phyloP scores from a whole-genome alignment of 2,113 vertebrate species.

The Saimiri boliviensis region DNA sequence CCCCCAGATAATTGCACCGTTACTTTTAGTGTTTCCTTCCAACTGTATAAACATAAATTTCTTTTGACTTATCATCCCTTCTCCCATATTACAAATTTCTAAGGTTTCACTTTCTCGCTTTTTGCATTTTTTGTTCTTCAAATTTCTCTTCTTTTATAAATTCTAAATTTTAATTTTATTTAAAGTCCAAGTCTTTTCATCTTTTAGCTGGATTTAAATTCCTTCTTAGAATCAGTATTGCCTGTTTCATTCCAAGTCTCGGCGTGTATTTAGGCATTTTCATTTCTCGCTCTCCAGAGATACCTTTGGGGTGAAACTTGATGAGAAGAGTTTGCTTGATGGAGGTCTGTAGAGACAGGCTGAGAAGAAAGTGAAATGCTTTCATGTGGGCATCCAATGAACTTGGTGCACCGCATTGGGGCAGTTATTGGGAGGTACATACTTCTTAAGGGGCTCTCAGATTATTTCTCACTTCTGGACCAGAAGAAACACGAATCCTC shows the following conservation, averaged over 20 bases:
- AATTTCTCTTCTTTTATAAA: not conserved
- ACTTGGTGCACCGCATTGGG: not conserved
- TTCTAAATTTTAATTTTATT: slow-evolving; percentile 48
- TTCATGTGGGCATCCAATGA: not conserved
- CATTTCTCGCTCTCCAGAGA: not conserved
- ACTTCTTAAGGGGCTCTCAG: not conserved
- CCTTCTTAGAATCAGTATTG: not conserved
- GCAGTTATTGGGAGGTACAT: not conserved
- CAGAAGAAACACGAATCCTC: not conserved
- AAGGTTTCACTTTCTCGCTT: not conserved
- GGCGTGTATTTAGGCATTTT: not conserved
- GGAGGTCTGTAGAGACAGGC: not conserved
- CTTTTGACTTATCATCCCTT: slow-evolving; percentile 20
- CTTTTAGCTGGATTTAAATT: not conserved
- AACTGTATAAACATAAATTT: not conserved
- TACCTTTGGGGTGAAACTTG: not conserved
- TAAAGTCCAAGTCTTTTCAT: not conserved
- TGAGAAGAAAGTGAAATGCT: not conserved
- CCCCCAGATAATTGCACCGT: not conserved
- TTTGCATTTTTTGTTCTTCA: not conserved
- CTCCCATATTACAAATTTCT: not conserved
- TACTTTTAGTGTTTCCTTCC: not conserved
- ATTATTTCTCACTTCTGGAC: not conserved
- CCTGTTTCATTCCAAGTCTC: not conserved
- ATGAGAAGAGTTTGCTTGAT: not conserved